These are phyloP conservation scores for Himalopsyche japonica DNA, from an alignment of 2,888 invertebrate genomes.

Conservation along the genomic window DNA sequence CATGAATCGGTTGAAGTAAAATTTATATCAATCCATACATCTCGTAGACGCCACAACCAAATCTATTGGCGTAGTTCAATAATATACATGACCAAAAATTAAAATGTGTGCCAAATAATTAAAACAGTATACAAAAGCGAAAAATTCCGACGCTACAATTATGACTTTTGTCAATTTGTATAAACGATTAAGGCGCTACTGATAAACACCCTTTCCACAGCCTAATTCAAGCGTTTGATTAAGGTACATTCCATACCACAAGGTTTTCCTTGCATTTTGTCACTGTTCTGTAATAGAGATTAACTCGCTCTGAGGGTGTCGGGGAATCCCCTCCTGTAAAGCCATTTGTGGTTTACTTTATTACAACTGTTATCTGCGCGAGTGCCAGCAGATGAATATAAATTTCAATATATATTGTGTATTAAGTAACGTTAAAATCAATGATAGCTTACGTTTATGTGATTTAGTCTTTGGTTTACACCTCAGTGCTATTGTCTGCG, in stretches of 20 bases:
- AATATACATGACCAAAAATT: no score
- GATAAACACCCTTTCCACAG: neutral
- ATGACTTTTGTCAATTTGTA: no score
- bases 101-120: no score
- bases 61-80: no score
- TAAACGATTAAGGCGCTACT: neutral
- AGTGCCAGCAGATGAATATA: neutral
- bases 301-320: slow-evolving; percentile 10
- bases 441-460: neutral
- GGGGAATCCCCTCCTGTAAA: neutral
- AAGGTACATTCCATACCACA: slow-evolving; percentile 19
- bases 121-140: no score
- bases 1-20: no score
- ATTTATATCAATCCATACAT: no score
- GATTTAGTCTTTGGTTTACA: neutral
- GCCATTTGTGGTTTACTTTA: neutral
- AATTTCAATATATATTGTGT: neutral
- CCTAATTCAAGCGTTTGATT: slow-evolving; percentile 11
- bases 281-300: slow-evolving; percentile 26
- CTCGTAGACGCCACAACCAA: no score
- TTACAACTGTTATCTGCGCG: neutral
- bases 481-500: neutral
- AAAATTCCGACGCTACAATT: no score
- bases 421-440: neutral
- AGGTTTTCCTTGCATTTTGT: slow-evolving; percentile 25